Percentiles rank a stretch among this genome's conserved stretches.
phyloP scores from a whole-genome alignment of 2,797 vertebrate species.

The Pelochelys cantorii region DNA sequence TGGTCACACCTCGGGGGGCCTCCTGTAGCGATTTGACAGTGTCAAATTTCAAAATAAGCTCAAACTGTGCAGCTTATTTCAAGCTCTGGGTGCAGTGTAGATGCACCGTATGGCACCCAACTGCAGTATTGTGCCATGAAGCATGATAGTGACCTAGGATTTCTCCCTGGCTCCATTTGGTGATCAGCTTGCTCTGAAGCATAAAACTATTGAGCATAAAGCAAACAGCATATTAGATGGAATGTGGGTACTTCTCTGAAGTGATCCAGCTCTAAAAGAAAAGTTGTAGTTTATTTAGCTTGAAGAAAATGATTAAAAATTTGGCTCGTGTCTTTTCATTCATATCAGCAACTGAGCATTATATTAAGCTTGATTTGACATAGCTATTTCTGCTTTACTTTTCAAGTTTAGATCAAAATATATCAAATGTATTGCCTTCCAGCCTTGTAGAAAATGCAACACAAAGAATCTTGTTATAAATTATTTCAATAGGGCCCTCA shows the following conservation, averaged over 20 bases:
- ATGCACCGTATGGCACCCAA: background rate
- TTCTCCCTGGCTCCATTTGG: background rate
- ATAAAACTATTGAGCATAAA: background rate
- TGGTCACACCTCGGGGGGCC: too few relatives aligned
- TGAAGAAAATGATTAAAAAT: background rate
- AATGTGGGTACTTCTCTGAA: background rate
- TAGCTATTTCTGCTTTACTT: background rate
- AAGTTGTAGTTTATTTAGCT: background rate
- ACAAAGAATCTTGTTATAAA: conserved; percentile 4
- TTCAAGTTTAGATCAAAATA: background rate
- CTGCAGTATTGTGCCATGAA: background rate
- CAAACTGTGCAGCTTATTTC: too few relatives aligned
- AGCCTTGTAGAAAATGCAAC: background rate
- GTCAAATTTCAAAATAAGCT: too few relatives aligned
- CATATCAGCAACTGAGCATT: background rate
- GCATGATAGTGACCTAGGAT: background rate
- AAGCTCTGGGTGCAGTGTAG: too few relatives aligned
- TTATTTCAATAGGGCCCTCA: background rate
- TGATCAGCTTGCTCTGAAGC: conserved; percentile 9
- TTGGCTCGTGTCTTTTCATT: background rate
- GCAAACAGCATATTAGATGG: background rate
- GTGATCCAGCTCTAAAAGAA: background rate
- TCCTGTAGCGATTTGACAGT: too few relatives aligned
- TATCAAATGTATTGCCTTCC: background rate
- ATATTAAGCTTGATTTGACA: background rate